Conservation (phyloP, 2,888 invertebrate species). For the Branchellion lobata region DNA sequence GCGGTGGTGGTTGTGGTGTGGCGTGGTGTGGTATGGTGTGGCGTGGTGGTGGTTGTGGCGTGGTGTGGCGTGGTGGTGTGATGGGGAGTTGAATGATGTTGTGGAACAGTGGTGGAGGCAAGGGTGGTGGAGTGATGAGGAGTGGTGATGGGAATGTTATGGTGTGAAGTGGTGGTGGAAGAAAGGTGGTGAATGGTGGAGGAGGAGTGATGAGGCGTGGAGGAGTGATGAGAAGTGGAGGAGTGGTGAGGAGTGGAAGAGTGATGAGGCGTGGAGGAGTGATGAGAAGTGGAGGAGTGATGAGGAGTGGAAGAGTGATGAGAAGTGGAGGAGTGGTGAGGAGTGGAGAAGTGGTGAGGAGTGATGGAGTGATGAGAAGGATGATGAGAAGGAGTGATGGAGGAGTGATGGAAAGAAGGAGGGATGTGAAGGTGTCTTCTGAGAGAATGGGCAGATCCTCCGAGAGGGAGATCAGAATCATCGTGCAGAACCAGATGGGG, state of each 20-base stretch:
- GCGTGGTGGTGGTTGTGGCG: neutral
- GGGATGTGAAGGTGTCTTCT: conserved; percentile 45
- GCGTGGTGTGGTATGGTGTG: neutral
- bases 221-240: neutral
- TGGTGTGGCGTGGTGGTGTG: neutral
- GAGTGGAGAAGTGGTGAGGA: neutral
- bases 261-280: neutral
- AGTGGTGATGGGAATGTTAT: too few relatives aligned
- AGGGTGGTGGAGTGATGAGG: too few relatives aligned
- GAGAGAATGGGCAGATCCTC: conserved; percentile 52
- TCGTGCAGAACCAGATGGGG: conserved; percentile 51
- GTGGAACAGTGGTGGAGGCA: too few relatives aligned
- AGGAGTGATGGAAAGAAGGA: conserved; percentile 1
- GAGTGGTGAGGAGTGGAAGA: neutral
- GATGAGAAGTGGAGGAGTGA: neutral
- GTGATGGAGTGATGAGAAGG: neutral
- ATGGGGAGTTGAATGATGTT: too few relatives aligned
- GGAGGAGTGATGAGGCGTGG: too few relatives aligned
- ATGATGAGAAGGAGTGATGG: neutral
- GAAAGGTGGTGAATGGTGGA: too few relatives aligned
- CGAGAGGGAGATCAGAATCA: conserved; percentile 50
- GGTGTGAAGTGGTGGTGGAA: too few relatives aligned
- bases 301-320: neutral
- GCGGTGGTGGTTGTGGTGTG: too few relatives aligned
- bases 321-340: too few relatives aligned